A percentile compares a stretch with the other conserved stretches of the same genome.
Conservation (phyloP, 2,113 vertebrate genomes). For the Mormyrus iriodes region DNA sequence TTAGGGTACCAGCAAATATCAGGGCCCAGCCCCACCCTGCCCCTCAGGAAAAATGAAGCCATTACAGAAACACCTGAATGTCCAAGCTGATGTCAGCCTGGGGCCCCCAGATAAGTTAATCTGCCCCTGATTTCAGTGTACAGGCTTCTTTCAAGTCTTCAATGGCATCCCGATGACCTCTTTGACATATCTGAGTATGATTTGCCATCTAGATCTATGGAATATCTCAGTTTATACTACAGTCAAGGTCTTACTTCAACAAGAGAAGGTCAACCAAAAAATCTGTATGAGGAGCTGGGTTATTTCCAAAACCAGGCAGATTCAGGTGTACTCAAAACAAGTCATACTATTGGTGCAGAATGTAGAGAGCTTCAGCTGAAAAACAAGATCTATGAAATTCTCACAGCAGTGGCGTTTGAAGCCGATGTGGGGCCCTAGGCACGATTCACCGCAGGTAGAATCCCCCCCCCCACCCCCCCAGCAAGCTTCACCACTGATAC, state of each 20-base stretch:
- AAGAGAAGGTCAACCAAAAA: not conserved
- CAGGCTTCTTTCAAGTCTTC: not conserved
- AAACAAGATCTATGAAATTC: not conserved
- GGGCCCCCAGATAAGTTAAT: not conserved
- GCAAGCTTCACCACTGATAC: not conserved
- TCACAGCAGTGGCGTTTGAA: not conserved
- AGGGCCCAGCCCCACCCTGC: not conserved
- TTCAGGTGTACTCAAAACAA: not conserved
- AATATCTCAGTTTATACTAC: not conserved
- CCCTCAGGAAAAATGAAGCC: not conserved
- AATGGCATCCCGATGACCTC: not conserved
- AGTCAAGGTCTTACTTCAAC: not conserved
- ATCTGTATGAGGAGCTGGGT: not conserved
- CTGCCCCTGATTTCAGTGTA: not conserved
- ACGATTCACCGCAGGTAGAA: not conserved
- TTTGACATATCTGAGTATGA: not conserved
- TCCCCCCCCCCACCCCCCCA: not conserved
- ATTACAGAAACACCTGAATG: not conserved
- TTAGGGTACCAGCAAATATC: not conserved
- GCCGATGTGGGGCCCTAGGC: not conserved
- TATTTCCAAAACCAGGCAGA: not conserved
- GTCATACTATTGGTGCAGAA: not conserved
- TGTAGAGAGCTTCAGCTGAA: not conserved
- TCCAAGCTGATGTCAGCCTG: not conserved
- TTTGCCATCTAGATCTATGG: not conserved